Evolutionary conservation across 2,888 invertebrate genomes (phyloP).

Genomic region (Clostera curtula): DNA sequence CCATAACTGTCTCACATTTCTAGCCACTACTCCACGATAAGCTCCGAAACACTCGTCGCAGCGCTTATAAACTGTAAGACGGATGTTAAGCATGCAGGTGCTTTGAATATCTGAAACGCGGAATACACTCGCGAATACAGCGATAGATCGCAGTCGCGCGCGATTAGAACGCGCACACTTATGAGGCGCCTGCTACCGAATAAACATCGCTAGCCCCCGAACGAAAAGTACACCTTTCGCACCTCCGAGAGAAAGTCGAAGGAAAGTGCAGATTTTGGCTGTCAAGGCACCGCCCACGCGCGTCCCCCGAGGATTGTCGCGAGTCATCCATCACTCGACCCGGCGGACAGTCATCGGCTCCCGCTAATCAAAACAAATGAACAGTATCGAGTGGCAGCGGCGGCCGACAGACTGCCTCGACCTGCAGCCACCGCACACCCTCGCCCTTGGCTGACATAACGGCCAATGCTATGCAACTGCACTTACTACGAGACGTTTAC

Average conservation of each 20-base stretch:
- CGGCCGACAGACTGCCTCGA: conserved; percentile 9
- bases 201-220: conserved; percentile 66
- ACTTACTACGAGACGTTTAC: too few species aligned
- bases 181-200: conserved; percentile 69
- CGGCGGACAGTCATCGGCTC: conserved; percentile 32
- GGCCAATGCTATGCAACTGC: not conserved
- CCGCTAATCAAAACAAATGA: conserved; percentile 50
- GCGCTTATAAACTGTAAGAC: conserved; percentile 49
- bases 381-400: conserved; percentile 32
- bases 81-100: conserved; percentile 63
- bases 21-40: conserved; percentile 35
- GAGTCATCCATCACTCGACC: conserved; percentile 61
- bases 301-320: conserved; percentile 65
- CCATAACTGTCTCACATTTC: conserved; percentile 56
- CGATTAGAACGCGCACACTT: conserved; percentile 69
- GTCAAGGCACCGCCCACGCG: conserved; percentile 67
- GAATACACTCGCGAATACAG: conserved; percentile 41
- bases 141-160: conserved; percentile 33
- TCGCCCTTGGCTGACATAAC: conserved; percentile 2
- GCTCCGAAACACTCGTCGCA: conserved; percentile 28
- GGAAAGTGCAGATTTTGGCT: conserved; percentile 74
- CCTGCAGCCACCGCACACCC: conserved; percentile 1
- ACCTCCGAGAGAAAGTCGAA: conserved; percentile 73
- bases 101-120: conserved; percentile 61
- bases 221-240: conserved; percentile 67